A percentile compares a stretch with the other conserved stretches of the same genome.
Conservation (phyloP, 1,140 invertebrate genomes). For the Anoplophora glabripennis region DNA sequence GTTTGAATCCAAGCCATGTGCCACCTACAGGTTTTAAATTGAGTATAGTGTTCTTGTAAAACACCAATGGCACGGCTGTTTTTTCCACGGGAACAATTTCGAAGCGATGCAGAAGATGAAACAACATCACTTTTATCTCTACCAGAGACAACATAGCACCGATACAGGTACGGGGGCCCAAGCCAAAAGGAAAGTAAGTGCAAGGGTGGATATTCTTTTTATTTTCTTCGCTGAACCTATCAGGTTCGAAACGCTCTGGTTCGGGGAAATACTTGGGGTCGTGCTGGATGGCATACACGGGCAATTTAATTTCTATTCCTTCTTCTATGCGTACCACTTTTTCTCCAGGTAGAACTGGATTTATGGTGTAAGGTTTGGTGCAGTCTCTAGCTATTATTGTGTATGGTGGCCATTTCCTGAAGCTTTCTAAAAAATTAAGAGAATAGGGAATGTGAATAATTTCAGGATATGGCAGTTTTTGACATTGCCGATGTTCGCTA, state of each 20-base stretch:
- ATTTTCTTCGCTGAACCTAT: constrained; percentile 49
- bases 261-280: constrained; percentile 49
- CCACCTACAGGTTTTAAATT: no score
- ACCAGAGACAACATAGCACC: constrained; percentile 40
- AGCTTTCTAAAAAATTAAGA: constrained; percentile 49
- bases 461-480: no score
- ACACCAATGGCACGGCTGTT: constrained; percentile 30
- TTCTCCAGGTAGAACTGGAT: constrained; percentile 19
- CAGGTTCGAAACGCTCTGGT: constrained; percentile 53
- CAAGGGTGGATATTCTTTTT: constrained; percentile 43
- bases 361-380: constrained; percentile 51
- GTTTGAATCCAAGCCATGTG: no score
- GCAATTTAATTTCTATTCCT: constrained; percentile 45
- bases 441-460: no score
- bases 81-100: constrained; percentile 27
- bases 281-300: constrained; percentile 56
- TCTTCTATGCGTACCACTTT: constrained; percentile 10
- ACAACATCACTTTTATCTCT: constrained; percentile 37
- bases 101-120: constrained; percentile 37
- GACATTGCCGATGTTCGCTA: no score
- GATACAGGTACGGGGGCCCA: constrained; percentile 50
- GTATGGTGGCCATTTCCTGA: constrained; percentile 57
- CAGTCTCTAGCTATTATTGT: constrained; percentile 52
- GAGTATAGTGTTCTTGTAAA: no score
- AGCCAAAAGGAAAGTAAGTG: constrained; percentile 55